A percentile compares a stretch with the other conserved stretches of the same genome.
Evolutionary conservation across 30 jellyfish, hydroid and myxozoan genomes (phyloP).

Genomic region (Aurelia sp.): DNA sequence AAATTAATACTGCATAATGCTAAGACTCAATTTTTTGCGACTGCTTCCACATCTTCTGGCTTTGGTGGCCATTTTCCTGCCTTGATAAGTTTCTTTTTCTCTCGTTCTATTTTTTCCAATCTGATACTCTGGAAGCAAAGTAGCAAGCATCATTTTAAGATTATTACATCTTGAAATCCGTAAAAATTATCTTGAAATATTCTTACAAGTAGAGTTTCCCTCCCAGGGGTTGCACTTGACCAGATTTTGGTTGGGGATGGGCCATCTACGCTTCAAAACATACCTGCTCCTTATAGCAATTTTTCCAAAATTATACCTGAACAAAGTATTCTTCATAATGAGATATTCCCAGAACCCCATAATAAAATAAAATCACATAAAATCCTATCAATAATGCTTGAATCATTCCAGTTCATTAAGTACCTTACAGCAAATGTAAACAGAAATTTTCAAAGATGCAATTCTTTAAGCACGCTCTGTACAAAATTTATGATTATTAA

Average conservation of each 20-base stretch:
- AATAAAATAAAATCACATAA: too few species aligned
- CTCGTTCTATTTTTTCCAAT: slow-evolving; percentile 35
- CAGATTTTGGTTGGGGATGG: not conserved
- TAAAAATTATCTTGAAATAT: too few species aligned
- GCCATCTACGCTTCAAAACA: not conserved
- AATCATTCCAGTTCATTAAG: too few species aligned
- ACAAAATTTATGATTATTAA: not conserved
- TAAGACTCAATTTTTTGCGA: not conserved
- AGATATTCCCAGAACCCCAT: too few species aligned
- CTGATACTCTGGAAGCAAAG: slow-evolving; percentile 12
- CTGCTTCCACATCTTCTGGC: slow-evolving; percentile 18
- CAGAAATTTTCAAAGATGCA: not conserved
- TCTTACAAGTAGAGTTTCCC: too few species aligned
- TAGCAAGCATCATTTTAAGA: not conserved
- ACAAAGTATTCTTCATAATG: too few species aligned
- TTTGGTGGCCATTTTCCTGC: slow-evolving; percentile 79
- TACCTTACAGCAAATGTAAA: not conserved
- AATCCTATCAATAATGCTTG: too few species aligned
- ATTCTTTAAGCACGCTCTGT: too few species aligned
- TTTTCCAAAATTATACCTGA: too few species aligned
- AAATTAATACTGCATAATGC: too few species aligned
- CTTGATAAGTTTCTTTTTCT: slow-evolving; percentile 57
- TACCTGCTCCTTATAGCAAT: too few species aligned
- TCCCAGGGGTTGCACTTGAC: not conserved
- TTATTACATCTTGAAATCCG: too few species aligned